These are phyloP conservation scores for Dolichomitus sp. DNA, from an alignment of 2,888 invertebrate genomes.

Conservation along the genomic window DNA sequence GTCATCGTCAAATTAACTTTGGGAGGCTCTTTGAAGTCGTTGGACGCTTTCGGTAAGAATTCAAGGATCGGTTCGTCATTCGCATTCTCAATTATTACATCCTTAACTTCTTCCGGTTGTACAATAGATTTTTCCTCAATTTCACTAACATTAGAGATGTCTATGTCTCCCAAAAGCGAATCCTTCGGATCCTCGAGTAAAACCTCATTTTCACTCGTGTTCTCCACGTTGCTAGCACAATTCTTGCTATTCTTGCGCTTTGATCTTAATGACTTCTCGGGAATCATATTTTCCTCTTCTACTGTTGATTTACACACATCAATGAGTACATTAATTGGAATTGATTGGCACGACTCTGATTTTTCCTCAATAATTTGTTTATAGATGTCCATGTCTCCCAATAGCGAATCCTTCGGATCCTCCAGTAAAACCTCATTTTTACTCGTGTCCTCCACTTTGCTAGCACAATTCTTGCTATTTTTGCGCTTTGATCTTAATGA, in stretches of 20 bases:
- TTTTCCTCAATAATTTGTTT: slow-evolving; percentile 17
- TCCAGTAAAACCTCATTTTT: neutral
- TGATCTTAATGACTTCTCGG: slow-evolving; percentile 37
- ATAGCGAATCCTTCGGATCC: neutral
- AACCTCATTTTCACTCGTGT: neutral
- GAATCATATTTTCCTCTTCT: neutral
- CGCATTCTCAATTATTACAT: slow-evolving; percentile 7
- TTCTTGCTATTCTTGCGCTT: slow-evolving; percentile 43
- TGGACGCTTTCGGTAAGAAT: neutral
- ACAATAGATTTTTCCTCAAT: slow-evolving; percentile 13
- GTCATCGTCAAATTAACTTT: slow-evolving; percentile 38
- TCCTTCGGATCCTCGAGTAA: neutral
- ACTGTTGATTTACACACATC: neutral
- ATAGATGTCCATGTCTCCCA: neutral
- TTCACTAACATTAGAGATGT: slow-evolving; percentile 1
- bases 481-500: slow-evolving; percentile 37
- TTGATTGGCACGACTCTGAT: neutral
- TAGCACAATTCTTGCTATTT: slow-evolving; percentile 26
- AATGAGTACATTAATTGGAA: neutral
- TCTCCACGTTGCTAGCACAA: neutral
- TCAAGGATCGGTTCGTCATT: slow-evolving; percentile 20
- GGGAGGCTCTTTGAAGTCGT: slow-evolving; percentile 17
- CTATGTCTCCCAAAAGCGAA: neutral
- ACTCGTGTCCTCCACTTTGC: slow-evolving; percentile 1
- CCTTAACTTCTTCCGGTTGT: slow-evolving; percentile 15